A percentile compares a stretch with the other conserved stretches of the same genome.
Evolutionary conservation across 1,140 invertebrate species (phyloP).

Genomic region (Paraescarpia echinospica): DNA sequence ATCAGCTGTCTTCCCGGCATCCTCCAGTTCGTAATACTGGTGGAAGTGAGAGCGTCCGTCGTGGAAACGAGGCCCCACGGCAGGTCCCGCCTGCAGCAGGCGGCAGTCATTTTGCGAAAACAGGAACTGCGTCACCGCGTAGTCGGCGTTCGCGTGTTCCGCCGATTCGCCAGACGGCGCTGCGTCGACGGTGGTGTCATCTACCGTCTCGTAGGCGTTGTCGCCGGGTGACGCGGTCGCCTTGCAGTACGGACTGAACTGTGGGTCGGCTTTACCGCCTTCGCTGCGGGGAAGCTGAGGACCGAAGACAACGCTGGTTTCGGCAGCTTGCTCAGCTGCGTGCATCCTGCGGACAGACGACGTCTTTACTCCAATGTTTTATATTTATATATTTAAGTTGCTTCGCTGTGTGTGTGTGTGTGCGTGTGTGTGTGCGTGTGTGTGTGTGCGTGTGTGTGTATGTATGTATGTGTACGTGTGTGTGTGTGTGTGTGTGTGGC

Average conservation of each 20-base stretch:
- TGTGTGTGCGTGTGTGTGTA: neutral
- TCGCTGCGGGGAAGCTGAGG: neutral
- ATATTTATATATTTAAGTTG: too few species aligned
- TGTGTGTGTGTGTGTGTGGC: neutral
- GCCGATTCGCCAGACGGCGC: neutral
- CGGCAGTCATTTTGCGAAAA: neutral
- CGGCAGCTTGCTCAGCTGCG: neutral
- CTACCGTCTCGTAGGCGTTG: conserved; percentile 3
- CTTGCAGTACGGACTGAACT: neutral
- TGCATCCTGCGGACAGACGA: neutral
- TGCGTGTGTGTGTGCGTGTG: neutral
- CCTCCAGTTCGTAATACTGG: neutral
- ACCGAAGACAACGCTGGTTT: neutral
- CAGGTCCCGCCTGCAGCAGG: neutral
- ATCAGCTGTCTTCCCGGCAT: neutral
- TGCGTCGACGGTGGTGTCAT: neutral
- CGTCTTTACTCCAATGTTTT: neutral
- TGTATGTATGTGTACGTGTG: neutral
- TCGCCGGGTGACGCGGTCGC: neutral
- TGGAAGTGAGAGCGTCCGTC: neutral
- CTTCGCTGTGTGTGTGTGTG: neutral
- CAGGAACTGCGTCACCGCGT: neutral
- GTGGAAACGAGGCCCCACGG: neutral
- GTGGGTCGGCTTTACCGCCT: neutral
- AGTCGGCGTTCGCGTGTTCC: neutral